Evolutionary conservation across 1,140 invertebrate genomes (phyloP), one percentile per base, ranked within the genome.

Genomic region (Eriocheir sinensis): DNA sequence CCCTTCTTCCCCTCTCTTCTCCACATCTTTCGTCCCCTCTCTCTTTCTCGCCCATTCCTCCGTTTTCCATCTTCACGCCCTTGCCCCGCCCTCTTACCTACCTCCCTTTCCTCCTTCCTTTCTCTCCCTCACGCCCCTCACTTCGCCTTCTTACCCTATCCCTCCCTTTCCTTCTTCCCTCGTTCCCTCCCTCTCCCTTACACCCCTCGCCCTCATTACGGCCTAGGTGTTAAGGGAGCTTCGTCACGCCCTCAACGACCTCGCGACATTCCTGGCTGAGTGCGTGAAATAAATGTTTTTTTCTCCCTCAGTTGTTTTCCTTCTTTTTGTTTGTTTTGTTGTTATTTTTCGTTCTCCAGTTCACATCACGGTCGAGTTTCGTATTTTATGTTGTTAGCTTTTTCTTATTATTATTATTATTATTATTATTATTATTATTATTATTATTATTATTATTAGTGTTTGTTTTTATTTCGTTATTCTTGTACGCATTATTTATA

Each of bases 341-440:
- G 2, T 53, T 53, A 17, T 53, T 3, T 53, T 53, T 53, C 0
- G 48, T 53, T 1, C 12, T 53, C 21, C 21, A 17, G 15, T 72
- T 72, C 60, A n/a, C n/a, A n/a, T n/a, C n/a, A n/a, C n/a, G n/a
- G n/a, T n/a, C n/a, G n/a, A n/a, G n/a, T 41, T 44, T 0, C 27
- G 8, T 40, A 88, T 88, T 41, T 41, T 6, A 32, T 9, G 12
- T 27, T 44, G n/a, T 41, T 0, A 8, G 12, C 38, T 0, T 86
- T 38, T 44, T n/a, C 27, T 86, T 44, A 32, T 83, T 21, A 53
- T 90, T 60, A 34, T 48, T n/a, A 34, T 90, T 32, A 53, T n/a
- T 72, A 53, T 2, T 44, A 60, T 72, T 60, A 90, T 53, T 90
- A 90, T 34, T 90, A 41, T 53, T 90, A 60, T 53, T 60, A 32